Conservation (phyloP, 2,797 vertebrate genomes). For the Urocyon cinereoargenteus region DNA sequence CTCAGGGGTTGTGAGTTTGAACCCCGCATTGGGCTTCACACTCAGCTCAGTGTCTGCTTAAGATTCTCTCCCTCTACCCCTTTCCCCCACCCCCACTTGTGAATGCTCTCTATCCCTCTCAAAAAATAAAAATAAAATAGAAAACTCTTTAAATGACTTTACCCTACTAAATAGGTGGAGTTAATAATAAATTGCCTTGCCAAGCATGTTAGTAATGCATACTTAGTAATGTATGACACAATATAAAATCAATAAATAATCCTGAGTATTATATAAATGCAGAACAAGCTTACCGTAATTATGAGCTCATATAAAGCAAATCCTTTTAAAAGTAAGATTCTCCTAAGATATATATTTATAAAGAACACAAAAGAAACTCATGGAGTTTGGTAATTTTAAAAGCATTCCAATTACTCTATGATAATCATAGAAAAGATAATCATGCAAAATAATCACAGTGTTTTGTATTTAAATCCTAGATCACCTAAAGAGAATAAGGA, state of each 20-base stretch:
- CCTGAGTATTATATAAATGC: conserved; percentile 36
- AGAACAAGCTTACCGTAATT: neutral
- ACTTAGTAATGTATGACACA: neutral
- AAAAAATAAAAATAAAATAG: neutral
- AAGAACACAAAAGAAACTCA: conserved; percentile 36
- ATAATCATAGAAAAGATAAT: neutral
- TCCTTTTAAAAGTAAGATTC: neutral
- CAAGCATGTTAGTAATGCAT: neutral
- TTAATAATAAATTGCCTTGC: conserved; percentile 27
- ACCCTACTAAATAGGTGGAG: neutral
- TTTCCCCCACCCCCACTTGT: neutral
- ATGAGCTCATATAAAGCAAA: neutral
- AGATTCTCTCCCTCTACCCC: neutral
- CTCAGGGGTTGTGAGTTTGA: neutral
- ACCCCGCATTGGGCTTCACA: neutral
- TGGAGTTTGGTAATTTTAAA: conserved; percentile 14
- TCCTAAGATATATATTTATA: neutral
- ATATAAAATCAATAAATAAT: conserved; percentile 49
- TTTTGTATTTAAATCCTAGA: conserved; percentile 17
- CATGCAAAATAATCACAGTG: neutral
- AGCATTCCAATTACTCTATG: neutral
- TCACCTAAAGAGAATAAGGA: conserved; percentile 4
- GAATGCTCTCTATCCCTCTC: neutral
- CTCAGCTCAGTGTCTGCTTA: neutral
- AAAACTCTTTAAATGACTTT: conserved; percentile 10